Evolutionary conservation across 2,113 vertebrate species (phyloP).

Genomic region (Cygnus atratus): DNA sequence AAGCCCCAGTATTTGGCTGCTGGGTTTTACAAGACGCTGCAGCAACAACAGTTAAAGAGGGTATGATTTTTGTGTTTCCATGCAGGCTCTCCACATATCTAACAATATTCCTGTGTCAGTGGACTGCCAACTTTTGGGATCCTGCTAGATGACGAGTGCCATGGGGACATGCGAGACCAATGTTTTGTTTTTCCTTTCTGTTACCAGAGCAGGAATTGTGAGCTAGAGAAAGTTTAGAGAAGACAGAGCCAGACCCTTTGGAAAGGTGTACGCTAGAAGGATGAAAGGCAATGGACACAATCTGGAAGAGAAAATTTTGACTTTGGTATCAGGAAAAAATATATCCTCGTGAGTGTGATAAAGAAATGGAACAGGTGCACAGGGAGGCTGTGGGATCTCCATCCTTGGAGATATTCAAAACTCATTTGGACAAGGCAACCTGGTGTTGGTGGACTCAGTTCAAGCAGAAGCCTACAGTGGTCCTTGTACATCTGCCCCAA

Average conservation of each 20-base stretch:
- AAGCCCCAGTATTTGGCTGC: background rate
- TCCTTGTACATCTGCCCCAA: background rate
- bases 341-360: background rate
- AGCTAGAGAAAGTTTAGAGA: background rate
- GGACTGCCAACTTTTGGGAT: background rate
- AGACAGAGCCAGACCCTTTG: background rate
- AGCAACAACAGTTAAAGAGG: background rate
- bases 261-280: background rate
- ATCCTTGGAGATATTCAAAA: background rate
- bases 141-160: background rate
- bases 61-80: background rate
- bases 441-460: background rate
- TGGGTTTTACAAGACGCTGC: background rate
- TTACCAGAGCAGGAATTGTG: background rate
- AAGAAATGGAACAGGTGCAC: background rate
- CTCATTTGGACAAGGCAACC: background rate
- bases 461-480: background rate
- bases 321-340: background rate
- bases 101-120: background rate
- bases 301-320: background rate
- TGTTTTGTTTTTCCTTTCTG: background rate
- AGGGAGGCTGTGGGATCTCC: background rate
- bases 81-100: background rate
- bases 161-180: background rate
- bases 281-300: background rate